Evolutionary conservation across 2,797 vertebrate genomes (phyloP), one percentile per base, ranked within the genome.

Genomic region (Parauchenoglanis ngamensis): DNA sequence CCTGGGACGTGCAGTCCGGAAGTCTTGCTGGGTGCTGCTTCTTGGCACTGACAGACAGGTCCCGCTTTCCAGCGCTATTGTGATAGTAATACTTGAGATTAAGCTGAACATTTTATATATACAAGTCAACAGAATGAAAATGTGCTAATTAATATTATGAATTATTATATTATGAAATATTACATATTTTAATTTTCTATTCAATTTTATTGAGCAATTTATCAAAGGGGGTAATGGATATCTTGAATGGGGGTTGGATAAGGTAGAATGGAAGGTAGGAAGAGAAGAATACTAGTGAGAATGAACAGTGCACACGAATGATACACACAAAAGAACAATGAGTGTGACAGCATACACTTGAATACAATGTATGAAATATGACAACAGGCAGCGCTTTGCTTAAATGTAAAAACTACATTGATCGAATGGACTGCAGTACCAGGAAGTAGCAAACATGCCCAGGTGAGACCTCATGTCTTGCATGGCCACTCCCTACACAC

Each of bases 161-260:
- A 86, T 40, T 40, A 70, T 12, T 72, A 15, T 77, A 11, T 4
- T 75, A 40, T 40, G 35, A 40, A 40, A 40, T 40, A 40, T 40
- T 40, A 3, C 57, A 57, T 40, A 40, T 63, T 40, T 44, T 2
- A 40, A 44, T 61, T 79, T 61, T 44, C 52, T 61, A 25, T 67
- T 59, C 49, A 86, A 49, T 86, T 90, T 87, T 88, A 90, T 87
- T 89, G 85, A 89, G 85, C 84, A 87, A 77, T 89, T 86, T 56
- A 68, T 68, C 46, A 87, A 86, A 87, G 84, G 61, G 70, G 44
- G 84, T 84, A 88, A 85, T 10, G 54, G 31, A 40, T 83, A 78
- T 44, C 17, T 80, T 72, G 54, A 13, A 15, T 23, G 17, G 5
- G 1, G 13, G 17, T 3, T 21, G n/a, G 31, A 7, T 63, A 12